Conservation (phyloP, 2,888 invertebrate species). For the Hydropsyche betteni region DNA sequence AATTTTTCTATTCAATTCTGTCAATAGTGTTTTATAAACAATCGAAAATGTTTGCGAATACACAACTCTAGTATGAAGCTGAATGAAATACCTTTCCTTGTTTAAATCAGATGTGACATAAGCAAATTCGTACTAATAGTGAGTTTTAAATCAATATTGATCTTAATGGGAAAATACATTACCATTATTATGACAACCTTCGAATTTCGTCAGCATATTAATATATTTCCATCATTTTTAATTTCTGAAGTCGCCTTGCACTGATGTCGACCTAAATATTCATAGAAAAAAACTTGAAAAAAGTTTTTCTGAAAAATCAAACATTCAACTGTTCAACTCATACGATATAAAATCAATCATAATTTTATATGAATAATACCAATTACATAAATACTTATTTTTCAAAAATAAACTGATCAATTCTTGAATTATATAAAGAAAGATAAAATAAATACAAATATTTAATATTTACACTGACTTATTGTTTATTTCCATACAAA, state of each 20-base stretch:
- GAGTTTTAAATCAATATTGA: neutral
- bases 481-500: too few relatives aligned
- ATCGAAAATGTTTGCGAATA: too few relatives aligned
- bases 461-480: too few relatives aligned
- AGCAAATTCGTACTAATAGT: neutral
- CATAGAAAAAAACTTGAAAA: neutral
- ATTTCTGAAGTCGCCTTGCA: slow-evolving; percentile 3
- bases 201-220: slow-evolving; percentile 21
- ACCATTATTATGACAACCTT: slow-evolving; percentile 20
- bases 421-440: too few relatives aligned
- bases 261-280: neutral
- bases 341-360: neutral
- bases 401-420: too few relatives aligned
- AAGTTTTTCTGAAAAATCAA: too few relatives aligned
- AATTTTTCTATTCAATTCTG: too few relatives aligned
- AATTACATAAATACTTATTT: too few relatives aligned
- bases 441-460: too few relatives aligned
- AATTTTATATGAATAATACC: too few relatives aligned
- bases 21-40: too few relatives aligned
- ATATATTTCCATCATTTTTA: slow-evolving; percentile 20
- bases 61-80: too few relatives aligned
- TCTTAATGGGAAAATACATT: slow-evolving; percentile 1
- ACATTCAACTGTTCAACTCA: neutral
- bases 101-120: slow-evolving; percentile 1
- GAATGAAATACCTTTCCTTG: neutral